phyloP scores from a whole-genome alignment of 1,140 invertebrate species.

The Drepana arcuata region DNA sequence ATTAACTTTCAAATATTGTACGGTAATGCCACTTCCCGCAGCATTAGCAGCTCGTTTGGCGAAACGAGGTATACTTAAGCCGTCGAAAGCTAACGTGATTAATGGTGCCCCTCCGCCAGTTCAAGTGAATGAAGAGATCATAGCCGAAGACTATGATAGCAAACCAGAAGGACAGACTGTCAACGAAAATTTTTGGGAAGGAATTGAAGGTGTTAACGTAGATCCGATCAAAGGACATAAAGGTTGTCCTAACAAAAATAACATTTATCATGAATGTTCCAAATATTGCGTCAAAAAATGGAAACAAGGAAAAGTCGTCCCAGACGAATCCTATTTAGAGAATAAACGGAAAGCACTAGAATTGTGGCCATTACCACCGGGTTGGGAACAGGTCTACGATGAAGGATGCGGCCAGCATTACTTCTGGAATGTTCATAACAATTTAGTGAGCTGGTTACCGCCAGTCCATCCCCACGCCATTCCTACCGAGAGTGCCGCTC shows the following conservation, averaged over 20 bases:
- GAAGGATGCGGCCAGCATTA: slow-evolving; percentile 90
- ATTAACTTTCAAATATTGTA: too few relatives aligned
- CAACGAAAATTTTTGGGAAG: slow-evolving; percentile 62
- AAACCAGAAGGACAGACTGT: slow-evolving; percentile 50
- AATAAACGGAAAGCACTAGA: slow-evolving; percentile 83
- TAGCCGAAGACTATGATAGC: slow-evolving; percentile 89
- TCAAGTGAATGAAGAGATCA: slow-evolving; percentile 84
- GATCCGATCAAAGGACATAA: slow-evolving; percentile 76
- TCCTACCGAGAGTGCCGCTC: slow-evolving; percentile 86
- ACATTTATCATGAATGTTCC: slow-evolving; percentile 94
- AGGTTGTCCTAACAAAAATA: slow-evolving; percentile 96
- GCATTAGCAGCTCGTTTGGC: slow-evolving; percentile 88
- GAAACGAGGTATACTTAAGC: slow-evolving; percentile 84
- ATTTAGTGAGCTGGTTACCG: slow-evolving; percentile 95
- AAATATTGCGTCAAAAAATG: slow-evolving; percentile 92
- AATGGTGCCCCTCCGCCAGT: slow-evolving; percentile 58
- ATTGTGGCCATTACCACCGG: slow-evolving; percentile 92
- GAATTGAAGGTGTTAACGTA: slow-evolving; percentile 71
- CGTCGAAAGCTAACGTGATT: slow-evolving; percentile 32
- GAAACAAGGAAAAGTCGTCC: slow-evolving; percentile 82
- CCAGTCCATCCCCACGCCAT: slow-evolving; percentile 91
- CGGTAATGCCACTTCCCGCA: slow-evolving; percentile 92
- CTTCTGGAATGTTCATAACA: slow-evolving; percentile 94
- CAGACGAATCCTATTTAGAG: slow-evolving; percentile 82
- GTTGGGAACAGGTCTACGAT: slow-evolving; percentile 96